Base-by-base conservation (phyloP, 2,113 vertebrate species). In the Austrofundulus limnaeus region DNA sequence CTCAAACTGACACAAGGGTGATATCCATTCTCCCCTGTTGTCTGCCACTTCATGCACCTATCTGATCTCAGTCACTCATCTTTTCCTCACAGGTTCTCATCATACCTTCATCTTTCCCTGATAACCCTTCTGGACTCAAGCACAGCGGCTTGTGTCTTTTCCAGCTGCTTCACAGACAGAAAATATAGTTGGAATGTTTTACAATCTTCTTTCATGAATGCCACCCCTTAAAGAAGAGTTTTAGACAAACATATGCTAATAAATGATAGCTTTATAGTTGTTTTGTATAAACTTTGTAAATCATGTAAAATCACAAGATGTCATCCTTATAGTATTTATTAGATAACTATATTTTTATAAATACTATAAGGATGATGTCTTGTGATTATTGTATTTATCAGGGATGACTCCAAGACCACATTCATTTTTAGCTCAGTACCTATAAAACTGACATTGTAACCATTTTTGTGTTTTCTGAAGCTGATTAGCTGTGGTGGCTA, bases 151-250 rank as follows among this genome's bases (percentile, higher is more conserved):
- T 45, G 49, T n/a, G 37, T 53, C 55, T 80, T 74, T 61, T 64
- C 42, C 69, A 51, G 58, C 72, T 54, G 55, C 45, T 19, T 37
- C 12, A 20, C 37, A 93, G 84, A 90, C 89, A 93, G 88, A 65
- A 78, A 81, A 63, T 77, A 81, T 86, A 91, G 91, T 93, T 88
- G 83, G 87, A 94, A 91, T 94, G 83, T 90, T 88, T 94, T 85
- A 92, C 95, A 95, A 96, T 95, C 94, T 95, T 85, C 91, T 93
- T 92, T 94, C 92, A 90, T 92, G 90, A 84, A 2, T 34, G 31
- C 8, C 10, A 10, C 31, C 31, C 31, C 10, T 34, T 9, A 34
- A 2, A 10, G 1, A 9, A 10, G 31, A 34, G 31, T 34, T 34
- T 34, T 34, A 34, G 8, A 34, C 31, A 9, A 34, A 34, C 5